A percentile compares a stretch with the other conserved stretches of the same genome.
Conservation (phyloP, 2,113 vertebrate genomes). For the Nycticebus coucang region DNA sequence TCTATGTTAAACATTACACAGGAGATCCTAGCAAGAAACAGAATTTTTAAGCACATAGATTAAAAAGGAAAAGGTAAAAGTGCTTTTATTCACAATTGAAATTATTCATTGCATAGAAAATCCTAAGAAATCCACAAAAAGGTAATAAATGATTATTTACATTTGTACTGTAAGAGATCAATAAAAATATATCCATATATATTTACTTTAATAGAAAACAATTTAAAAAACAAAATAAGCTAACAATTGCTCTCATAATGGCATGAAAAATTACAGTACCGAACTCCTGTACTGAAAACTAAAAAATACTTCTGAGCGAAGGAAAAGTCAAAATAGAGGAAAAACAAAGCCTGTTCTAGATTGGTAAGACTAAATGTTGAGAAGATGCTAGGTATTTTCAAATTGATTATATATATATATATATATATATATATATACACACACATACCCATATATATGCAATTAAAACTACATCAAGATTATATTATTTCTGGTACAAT, state of each 20-base stretch:
- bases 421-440: no score
- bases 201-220: not conserved
- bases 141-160: not conserved
- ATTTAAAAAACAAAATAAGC: not conserved
- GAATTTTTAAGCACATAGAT: not conserved
- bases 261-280: not conserved
- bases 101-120: not conserved
- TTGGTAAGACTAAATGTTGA: not conserved
- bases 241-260: not conserved
- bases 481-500: not conserved
- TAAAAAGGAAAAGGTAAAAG: slow-evolving; percentile 4
- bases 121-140: not conserved
- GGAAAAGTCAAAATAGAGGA: not conserved
- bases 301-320: not conserved
- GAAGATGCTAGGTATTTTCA: not conserved
- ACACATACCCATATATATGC: not conserved
- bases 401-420: not conserved
- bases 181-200: not conserved
- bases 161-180: not conserved
- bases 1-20: not conserved
- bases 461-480: not conserved
- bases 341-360: not conserved
- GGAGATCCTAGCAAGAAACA: not conserved
- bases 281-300: not conserved
- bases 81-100: not conserved